Conservation (phyloP, 1,140 invertebrate genomes). For the Drosophila parvula region DNA sequence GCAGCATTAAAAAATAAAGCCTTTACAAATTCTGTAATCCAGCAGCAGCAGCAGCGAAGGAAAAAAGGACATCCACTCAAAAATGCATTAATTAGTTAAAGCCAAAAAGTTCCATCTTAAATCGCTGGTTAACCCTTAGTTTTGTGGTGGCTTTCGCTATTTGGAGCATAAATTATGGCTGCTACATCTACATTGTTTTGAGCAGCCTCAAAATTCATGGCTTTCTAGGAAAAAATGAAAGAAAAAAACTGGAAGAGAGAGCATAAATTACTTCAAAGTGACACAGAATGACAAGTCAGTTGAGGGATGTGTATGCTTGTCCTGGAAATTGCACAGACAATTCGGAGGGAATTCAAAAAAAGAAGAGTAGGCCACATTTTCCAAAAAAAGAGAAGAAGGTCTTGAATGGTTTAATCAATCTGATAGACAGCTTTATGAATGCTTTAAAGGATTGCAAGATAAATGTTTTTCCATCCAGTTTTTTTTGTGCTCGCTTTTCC, state of each 20-base stretch:
- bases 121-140: slow-evolving; percentile 23
- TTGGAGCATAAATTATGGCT: slow-evolving; percentile 50
- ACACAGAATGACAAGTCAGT: slow-evolving; percentile 26
- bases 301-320: slow-evolving; percentile 19
- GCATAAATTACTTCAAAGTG: slow-evolving; percentile 49
- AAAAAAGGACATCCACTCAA: slow-evolving; percentile 38
- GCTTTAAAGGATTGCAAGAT: slow-evolving; percentile 5
- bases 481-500: neutral
- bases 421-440: slow-evolving; percentile 8
- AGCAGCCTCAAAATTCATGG: slow-evolving; percentile 41
- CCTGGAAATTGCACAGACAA: neutral
- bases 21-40: slow-evolving; percentile 45
- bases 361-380: slow-evolving; percentile 4
- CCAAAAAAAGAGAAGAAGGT: neutral
- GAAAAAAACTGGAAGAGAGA: slow-evolving; percentile 16
- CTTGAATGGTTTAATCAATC: slow-evolving; percentile 11
- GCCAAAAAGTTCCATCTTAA: slow-evolving; percentile 28
- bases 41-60: too few species aligned
- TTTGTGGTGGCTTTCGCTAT: slow-evolving; percentile 16
- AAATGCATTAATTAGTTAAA: slow-evolving; percentile 71
- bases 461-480: slow-evolving; percentile 7
- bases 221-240: slow-evolving; percentile 4
- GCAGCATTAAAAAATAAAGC: slow-evolving; percentile 19
- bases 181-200: slow-evolving; percentile 28
- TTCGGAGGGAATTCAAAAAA: neutral